Conservation (phyloP, 2,888 invertebrate genomes). For the Blomia tropicalis region DNA sequence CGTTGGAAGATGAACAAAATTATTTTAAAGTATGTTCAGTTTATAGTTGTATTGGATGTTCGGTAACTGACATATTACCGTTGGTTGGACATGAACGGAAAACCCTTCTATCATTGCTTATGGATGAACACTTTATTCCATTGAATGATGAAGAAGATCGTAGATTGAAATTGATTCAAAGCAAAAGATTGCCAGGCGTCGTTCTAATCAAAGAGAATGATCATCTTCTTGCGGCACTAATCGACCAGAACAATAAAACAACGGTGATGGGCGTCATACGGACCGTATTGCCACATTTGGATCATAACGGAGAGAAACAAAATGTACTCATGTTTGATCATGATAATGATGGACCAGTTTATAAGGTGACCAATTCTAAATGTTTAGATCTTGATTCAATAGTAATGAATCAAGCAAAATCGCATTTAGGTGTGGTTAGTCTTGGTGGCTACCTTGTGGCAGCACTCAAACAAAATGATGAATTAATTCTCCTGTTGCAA, state of each 20-base stretch:
- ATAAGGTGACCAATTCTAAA: neutral
- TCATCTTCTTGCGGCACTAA: neutral
- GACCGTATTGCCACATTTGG: neutral
- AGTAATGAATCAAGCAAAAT: neutral
- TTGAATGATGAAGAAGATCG: neutral
- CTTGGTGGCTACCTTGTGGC: neutral
- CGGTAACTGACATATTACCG: neutral
- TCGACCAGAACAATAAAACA: slow-evolving; percentile 3
- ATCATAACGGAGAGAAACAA: neutral
- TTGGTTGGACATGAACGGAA: neutral
- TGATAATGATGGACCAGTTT: too few relatives aligned
- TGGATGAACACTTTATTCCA: neutral
- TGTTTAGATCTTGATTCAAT: neutral
- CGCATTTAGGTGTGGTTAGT: neutral
- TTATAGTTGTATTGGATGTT: neutral
- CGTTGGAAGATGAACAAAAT: neutral
- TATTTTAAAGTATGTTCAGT: neutral
- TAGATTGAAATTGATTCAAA: too few relatives aligned
- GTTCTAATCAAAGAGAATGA: neutral
- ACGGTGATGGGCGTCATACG: neutral
- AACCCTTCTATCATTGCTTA: neutral
- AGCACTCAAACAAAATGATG: neutral
- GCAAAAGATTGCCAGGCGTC: neutral
- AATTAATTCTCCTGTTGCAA: neutral
- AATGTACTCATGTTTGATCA: neutral